Evolutionary conservation across 2,797 vertebrate species (phyloP).

Genomic region (Chrosomus eos): DNA sequence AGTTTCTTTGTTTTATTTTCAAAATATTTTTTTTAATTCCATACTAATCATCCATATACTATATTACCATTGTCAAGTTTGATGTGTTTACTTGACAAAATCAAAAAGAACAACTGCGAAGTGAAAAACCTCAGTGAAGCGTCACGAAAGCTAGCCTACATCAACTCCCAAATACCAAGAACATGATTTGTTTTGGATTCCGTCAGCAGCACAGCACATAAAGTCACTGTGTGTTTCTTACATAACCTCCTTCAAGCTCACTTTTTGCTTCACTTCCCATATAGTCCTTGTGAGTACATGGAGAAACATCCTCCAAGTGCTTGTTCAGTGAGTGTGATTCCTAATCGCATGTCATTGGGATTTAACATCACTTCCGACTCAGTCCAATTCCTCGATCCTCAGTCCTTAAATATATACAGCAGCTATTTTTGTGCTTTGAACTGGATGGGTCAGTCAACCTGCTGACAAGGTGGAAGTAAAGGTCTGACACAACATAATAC

Average conservation of each 20-base stretch:
- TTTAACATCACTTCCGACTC: constrained; percentile 36
- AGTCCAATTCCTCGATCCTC: constrained; percentile 23
- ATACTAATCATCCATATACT: background rate
- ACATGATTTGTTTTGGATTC: constrained; percentile 44
- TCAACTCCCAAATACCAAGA: constrained; percentile 23
- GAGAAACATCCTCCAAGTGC: constrained; percentile 65
- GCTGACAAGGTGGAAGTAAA: background rate
- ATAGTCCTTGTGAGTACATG: constrained; percentile 61
- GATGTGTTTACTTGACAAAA: background rate
- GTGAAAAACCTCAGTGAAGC: background rate
- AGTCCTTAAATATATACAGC: background rate
- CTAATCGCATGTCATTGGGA: constrained; percentile 32
- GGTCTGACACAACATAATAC: constrained; percentile 42
- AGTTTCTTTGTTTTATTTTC: background rate
- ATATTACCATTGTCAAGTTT: background rate
- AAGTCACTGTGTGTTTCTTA: constrained; percentile 68
- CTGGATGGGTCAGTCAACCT: background rate
- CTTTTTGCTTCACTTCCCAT: constrained; percentile 66
- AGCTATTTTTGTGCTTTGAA: constrained; percentile 12
- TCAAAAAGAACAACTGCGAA: background rate
- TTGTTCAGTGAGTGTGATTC: constrained; percentile 57
- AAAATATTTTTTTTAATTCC: background rate
- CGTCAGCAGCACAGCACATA: constrained; percentile 36
- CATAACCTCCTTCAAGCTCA: constrained; percentile 65
- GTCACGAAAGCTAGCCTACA: background rate